Evolutionary conservation across 2,888 invertebrate species (phyloP).

Genomic region (Bugulina stolonifera): DNA sequence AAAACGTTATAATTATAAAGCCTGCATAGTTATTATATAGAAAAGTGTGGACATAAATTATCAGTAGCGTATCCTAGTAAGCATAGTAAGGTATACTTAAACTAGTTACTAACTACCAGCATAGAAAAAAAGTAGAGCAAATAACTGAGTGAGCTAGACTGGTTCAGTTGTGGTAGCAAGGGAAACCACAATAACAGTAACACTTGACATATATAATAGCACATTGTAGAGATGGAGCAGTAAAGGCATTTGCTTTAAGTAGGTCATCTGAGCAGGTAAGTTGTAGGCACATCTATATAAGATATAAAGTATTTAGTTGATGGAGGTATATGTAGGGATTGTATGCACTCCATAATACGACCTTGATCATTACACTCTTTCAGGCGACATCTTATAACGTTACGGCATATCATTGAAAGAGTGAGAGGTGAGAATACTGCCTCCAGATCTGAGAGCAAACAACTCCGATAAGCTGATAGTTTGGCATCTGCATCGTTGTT

Average conservation of each 20-base stretch:
- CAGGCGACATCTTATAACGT: not conserved
- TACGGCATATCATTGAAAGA: not conserved
- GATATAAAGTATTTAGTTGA: not conserved
- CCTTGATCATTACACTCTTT: not conserved
- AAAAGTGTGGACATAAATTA: too few species aligned
- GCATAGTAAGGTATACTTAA: too few species aligned
- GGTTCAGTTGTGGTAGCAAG: too few species aligned
- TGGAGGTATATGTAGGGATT: not conserved
- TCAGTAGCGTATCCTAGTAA: too few species aligned
- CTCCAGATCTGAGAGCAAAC: not conserved
- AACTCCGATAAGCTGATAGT: not conserved
- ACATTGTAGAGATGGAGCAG: not conserved
- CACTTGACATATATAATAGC: too few species aligned
- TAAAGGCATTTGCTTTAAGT: not conserved
- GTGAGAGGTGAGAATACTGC: not conserved
- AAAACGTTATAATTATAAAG: too few species aligned
- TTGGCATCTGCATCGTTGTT: not conserved
- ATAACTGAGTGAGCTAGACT: too few species aligned
- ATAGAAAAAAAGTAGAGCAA: too few species aligned
- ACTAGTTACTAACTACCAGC: too few species aligned
- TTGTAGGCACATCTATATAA: not conserved
- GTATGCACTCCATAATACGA: not conserved
- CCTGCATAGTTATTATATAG: too few species aligned
- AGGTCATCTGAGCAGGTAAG: not conserved
- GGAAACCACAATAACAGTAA: too few species aligned